Evolutionary conservation across 2,113 vertebrate genomes (phyloP).

Genomic region (Bufo gargarizans): DNA sequence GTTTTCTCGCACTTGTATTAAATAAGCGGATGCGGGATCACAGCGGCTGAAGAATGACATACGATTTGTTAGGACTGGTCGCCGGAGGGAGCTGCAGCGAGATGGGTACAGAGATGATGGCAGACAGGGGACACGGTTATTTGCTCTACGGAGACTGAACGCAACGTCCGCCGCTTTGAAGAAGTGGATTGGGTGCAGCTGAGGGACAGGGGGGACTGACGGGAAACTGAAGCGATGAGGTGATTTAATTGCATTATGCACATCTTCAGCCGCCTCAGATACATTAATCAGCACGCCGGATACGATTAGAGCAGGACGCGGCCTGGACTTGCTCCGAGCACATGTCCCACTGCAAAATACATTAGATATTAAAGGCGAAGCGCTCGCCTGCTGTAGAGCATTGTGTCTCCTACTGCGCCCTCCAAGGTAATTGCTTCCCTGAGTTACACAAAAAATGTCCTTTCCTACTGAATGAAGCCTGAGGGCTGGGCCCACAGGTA

Average conservation of each 20-base stretch:
- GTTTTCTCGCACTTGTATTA: not conserved
- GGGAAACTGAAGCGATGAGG: slow-evolving; percentile 24
- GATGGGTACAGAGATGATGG: not conserved
- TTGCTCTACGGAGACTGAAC: not conserved
- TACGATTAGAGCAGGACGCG: slow-evolving; percentile 40
- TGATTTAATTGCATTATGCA: slow-evolving; percentile 43
- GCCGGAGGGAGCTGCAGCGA: not conserved
- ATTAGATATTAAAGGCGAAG: slow-evolving; percentile 29
- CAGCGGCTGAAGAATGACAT: not conserved
- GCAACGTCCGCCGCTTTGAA: slow-evolving; percentile 17
- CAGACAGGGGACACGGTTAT: not conserved
- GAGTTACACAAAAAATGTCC: no score
- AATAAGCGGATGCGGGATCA: not conserved
- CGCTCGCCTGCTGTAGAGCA: not conserved
- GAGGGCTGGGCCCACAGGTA: no score
- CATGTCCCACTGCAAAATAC: slow-evolving; percentile 24
- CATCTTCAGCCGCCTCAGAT: slow-evolving; percentile 27
- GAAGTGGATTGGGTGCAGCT: slow-evolving; percentile 5
- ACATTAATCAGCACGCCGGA: slow-evolving; percentile 45
- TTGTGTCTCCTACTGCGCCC: not conserved
- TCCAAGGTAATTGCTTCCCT: not conserved
- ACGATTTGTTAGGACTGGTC: not conserved
- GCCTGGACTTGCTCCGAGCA: slow-evolving; percentile 17
- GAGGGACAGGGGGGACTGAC: not conserved
- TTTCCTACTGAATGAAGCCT: no score